phyloP scores from a whole-genome alignment of 1,140 invertebrate species.

The Bombus confusus region DNA sequence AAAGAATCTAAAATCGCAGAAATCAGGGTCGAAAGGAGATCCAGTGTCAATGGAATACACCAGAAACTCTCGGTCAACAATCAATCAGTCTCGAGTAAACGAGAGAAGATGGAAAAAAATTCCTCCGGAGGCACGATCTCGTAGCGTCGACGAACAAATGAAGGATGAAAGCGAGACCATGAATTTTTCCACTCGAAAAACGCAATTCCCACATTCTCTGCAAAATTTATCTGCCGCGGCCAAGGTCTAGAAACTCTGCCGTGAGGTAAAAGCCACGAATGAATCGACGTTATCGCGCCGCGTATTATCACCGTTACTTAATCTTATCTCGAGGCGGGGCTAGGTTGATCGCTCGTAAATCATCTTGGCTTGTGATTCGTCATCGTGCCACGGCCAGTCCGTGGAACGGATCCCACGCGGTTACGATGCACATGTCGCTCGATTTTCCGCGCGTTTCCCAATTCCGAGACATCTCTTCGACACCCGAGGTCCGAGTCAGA shows the following conservation, averaged over 20 bases:
- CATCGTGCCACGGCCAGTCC: slow-evolving; percentile 37
- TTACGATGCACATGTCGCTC: slow-evolving; percentile 37
- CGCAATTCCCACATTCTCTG: neutral
- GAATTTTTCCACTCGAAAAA: neutral
- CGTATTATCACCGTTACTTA: slow-evolving; percentile 39
- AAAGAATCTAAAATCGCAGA: neutral
- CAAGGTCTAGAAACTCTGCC: slow-evolving; percentile 3
- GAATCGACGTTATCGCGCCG: slow-evolving; percentile 16
- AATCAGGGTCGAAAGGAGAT: neutral
- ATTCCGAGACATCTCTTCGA: no score
- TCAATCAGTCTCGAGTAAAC: neutral
- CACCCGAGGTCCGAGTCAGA: neutral
- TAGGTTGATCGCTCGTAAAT: slow-evolving; percentile 53
- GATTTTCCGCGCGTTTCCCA: slow-evolving; percentile 14
- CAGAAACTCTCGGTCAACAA: neutral
- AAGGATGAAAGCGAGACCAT: no score
- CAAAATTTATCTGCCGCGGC: slow-evolving; percentile 9
- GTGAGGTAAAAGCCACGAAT: slow-evolving; percentile 1
- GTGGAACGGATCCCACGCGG: slow-evolving; percentile 3
- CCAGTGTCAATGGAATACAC: neutral
- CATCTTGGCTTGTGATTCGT: slow-evolving; percentile 56
- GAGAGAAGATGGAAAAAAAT: neutral
- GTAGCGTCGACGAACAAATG: neutral
- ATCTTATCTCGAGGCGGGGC: slow-evolving; percentile 52
- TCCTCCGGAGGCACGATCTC: neutral